These are phyloP conservation scores for Lampris incognitus DNA, from an alignment of 2,113 vertebrate genomes.

Conservation along the genomic window DNA sequence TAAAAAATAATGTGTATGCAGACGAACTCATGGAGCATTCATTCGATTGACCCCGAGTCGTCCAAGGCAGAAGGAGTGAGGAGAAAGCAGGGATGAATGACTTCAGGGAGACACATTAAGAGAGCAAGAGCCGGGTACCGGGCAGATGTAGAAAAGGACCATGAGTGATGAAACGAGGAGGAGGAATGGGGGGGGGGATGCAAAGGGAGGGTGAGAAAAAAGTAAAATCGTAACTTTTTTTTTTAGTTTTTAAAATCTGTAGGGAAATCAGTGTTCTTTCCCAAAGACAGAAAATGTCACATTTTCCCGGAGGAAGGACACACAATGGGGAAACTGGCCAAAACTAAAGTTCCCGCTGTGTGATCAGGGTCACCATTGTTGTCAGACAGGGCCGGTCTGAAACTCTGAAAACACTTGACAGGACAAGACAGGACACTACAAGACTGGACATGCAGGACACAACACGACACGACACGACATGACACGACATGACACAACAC, in stretches of 20 bases:
- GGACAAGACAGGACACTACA: no score
- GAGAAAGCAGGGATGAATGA: no score
- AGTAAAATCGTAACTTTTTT: not conserved
- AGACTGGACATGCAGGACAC: no score
- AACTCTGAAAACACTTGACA: not conserved
- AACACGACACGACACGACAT: no score
- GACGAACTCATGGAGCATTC: no score
- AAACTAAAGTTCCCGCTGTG: not conserved
- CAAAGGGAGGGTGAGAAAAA: not conserved
- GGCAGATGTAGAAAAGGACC: not conserved
- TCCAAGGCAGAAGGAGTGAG: no score
- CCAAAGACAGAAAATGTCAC: not conserved
- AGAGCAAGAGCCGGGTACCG: no score
- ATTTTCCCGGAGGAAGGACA: not conserved
- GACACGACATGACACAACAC: no score
- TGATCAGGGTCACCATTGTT: not conserved
- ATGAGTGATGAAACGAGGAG: conserved; percentile 27
- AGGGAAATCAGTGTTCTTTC: not conserved
- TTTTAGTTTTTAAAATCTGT: not conserved
- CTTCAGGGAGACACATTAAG: no score
- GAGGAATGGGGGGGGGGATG: not conserved
- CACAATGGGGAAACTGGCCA: not conserved
- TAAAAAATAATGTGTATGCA: no score
- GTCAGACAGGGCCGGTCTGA: not conserved
- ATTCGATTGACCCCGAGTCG: no score